Conservation (phyloP, 2,888 invertebrate genomes). For the Minunthozetes semirufus region DNA sequence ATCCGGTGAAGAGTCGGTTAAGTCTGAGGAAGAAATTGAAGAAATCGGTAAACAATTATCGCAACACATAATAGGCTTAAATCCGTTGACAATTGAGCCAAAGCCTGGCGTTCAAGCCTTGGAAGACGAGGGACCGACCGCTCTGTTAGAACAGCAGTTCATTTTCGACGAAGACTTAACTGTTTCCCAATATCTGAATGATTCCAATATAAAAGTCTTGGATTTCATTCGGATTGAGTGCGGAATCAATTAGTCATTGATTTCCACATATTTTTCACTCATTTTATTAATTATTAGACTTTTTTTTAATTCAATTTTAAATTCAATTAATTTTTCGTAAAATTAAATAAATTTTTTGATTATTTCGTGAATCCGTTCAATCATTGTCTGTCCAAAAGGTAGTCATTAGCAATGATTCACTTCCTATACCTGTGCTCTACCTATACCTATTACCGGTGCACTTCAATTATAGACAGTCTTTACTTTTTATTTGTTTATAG, state of each 20-base stretch:
- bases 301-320: no score
- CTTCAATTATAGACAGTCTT: no score
- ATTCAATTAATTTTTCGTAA: no score
- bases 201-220: slow-evolving; percentile 55
- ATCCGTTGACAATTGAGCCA: slow-evolving; percentile 53
- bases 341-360: no score
- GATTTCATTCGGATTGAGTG: slow-evolving; percentile 83
- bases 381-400: no score
- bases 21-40: slow-evolving; percentile 42
- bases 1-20: slow-evolving; percentile 47
- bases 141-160: slow-evolving; percentile 76
- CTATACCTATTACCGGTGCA: no score
- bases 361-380: no score
- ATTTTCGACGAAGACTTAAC: slow-evolving; percentile 67
- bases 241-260: slow-evolving; percentile 54
- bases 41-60: slow-evolving; percentile 67
- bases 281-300: no score
- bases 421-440: no score
- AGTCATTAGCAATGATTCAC: no score
- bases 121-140: slow-evolving; percentile 55
- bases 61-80: slow-evolving; percentile 86
- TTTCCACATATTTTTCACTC: no score
- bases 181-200: slow-evolving; percentile 64
- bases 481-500: no score
- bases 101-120: slow-evolving; percentile 21